Evolutionary conservation across 1,140 invertebrate species (phyloP), one percentile per base, ranked within the genome.

Genomic region (Lepidurus apus): DNA sequence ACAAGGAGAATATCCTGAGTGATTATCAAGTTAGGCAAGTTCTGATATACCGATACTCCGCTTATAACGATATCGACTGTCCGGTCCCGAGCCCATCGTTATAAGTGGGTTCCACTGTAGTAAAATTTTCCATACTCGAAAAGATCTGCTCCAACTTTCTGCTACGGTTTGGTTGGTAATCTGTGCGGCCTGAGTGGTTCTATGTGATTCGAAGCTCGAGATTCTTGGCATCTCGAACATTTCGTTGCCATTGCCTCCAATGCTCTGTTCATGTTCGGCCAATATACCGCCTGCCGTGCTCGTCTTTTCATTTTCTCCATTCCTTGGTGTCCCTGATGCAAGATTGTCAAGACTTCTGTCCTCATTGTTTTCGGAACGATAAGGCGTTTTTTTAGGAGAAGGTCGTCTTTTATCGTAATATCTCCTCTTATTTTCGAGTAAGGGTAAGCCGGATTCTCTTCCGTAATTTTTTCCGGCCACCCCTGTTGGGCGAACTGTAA

Each of bases 301-400:
- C 77, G 43, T 42, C 44, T 44, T 45, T 44, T 77, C 43, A 47
- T 42, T 42, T 47, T 53, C 0, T 42, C 44, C 24, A 44, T 21
- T 43, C 77, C 77, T 73, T 78, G 77, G 21, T 78, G 77, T 47
- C 45, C 45, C 45, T 47, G 45, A 47, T 47, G 45, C 45, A 47
- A 47, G 45, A 47, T 47, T 47, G 45, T 47, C 45, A 47, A 47
- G 45, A 47, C 45, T 47, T 47, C 17, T 47, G 17, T 10, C 45
- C 45, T 47, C 45, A 47, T 47, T 17, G 45, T 47, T 47, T 47
- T 47, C 45, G 45, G 45, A 47, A 47, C 45, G 45, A 47, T 47
- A 47, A 47, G 45, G 45, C 45, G 45, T 1, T 47, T 47, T 47
- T 47, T 47, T 47, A 1, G 45, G 45, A 47, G 45, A 47, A 47